A percentile compares a stretch with the other conserved stretches of the same genome.
phyloP scores from a whole-genome alignment of 2,113 vertebrate genomes.

The Erpornis zantholeuca region DNA sequence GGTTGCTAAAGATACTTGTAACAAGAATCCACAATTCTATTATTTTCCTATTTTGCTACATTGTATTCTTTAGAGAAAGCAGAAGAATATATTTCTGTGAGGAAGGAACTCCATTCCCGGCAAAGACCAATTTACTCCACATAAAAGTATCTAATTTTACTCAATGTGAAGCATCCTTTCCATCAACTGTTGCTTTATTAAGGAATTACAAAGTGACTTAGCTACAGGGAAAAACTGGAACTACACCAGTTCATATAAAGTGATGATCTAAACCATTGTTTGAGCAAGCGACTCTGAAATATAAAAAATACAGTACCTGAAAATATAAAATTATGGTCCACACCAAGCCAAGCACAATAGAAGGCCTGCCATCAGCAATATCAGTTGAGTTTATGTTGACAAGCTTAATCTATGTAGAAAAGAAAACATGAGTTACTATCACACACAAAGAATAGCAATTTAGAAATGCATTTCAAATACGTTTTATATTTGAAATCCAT shows the following conservation, averaged over 20 bases:
- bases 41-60: not conserved
- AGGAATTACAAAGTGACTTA: not conserved
- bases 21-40: not conserved
- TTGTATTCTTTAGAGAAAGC: not conserved
- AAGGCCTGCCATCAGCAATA: slow-evolving; percentile 93
- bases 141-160: not conserved
- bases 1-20: not conserved
- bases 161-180: not conserved
- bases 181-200: not conserved
- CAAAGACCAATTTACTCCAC: not conserved
- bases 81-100: not conserved
- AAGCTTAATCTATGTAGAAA: slow-evolving; percentile 87
- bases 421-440: not conserved
- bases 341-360: slow-evolving; percentile 92
- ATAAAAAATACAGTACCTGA: slow-evolving; percentile 78
- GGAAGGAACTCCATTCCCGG: not conserved
- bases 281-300: not conserved
- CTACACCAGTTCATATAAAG: not conserved
- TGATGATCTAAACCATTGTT: not conserved
- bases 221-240: not conserved
- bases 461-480: not conserved
- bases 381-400: slow-evolving; percentile 99
- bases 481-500: not conserved
- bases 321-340: slow-evolving; percentile 99
- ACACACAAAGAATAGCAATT: not conserved